Percentiles rank a stretch among this genome's conserved stretches.
Evolutionary conservation across 2,797 vertebrate species (phyloP).

Genomic region (Momotus momota): DNA sequence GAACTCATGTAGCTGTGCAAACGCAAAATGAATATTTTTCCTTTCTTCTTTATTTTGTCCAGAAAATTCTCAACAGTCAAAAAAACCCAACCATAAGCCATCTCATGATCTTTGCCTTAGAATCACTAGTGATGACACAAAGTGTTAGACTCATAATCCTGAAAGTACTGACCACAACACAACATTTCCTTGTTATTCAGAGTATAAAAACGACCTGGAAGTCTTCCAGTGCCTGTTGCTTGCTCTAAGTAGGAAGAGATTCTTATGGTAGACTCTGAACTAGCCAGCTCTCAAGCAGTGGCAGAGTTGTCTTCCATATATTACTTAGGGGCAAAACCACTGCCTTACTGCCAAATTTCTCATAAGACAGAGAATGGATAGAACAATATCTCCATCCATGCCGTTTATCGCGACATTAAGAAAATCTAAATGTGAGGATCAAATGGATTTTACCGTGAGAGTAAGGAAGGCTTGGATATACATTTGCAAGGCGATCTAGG

Average conservation of each 20-base stretch:
- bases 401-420: not conserved
- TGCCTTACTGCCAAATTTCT: not conserved
- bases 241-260: not conserved
- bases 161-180: not conserved
- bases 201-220: not conserved
- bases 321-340: not conserved
- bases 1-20: not conserved
- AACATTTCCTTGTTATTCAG: not conserved
- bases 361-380: not conserved
- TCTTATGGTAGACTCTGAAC: not conserved
- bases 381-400: not conserved
- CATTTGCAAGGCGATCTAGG: not conserved
- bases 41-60: not conserved
- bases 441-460: not conserved
- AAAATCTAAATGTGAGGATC: not conserved
- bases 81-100: not conserved
- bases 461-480: not conserved
- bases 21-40: not conserved
- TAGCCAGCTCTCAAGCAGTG: not conserved
- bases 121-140: not conserved
- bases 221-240: not conserved
- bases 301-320: not conserved
- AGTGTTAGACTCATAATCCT: not conserved
- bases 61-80: not conserved
- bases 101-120: not conserved